Percentiles rank a stretch among this genome's conserved stretches.
These are phyloP conservation scores for Trachelus stipa DNA, from an alignment of 2,888 invertebrate genomes.

Conservation along the genomic window DNA sequence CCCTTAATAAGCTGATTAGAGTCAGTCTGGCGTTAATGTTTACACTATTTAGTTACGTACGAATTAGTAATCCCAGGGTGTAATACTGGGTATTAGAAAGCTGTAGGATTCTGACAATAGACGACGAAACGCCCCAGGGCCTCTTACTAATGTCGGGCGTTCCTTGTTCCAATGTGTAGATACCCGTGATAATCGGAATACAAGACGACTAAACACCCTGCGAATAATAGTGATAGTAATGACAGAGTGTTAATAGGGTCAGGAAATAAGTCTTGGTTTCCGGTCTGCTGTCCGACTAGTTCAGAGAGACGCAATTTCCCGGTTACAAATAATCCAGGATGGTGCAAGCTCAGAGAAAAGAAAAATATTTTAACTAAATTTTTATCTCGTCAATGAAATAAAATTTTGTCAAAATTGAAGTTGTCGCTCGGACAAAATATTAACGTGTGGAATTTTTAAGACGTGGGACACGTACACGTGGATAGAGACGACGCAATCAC, in stretches of 20 bases:
- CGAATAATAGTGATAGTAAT: slow-evolving; percentile 39
- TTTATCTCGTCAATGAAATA: too few species aligned
- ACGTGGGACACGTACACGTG: too few species aligned
- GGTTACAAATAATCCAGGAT: background rate
- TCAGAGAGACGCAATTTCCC: background rate
- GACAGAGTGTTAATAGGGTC: slow-evolving; percentile 31
- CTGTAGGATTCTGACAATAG: background rate
- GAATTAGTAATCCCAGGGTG: background rate
- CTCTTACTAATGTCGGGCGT: background rate
- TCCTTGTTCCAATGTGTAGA: slow-evolving; percentile 29
- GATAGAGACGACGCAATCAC: background rate
- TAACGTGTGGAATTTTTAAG: too few species aligned
- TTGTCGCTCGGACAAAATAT: too few species aligned
- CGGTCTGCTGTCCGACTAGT: background rate
- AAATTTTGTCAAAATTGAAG: too few species aligned
- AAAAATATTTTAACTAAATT: too few species aligned
- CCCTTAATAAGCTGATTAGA: background rate
- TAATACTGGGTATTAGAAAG: background rate
- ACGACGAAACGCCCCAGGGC: background rate
- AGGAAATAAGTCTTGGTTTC: background rate
- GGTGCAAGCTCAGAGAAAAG: too few species aligned
- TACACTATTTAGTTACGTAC: background rate
- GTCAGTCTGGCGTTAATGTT: background rate
- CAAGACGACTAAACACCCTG: slow-evolving; percentile 42
- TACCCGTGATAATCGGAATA: slow-evolving; percentile 45